phyloP scores from a whole-genome alignment of 2,888 invertebrate species.

The Acanthacorydalis orientalis region DNA sequence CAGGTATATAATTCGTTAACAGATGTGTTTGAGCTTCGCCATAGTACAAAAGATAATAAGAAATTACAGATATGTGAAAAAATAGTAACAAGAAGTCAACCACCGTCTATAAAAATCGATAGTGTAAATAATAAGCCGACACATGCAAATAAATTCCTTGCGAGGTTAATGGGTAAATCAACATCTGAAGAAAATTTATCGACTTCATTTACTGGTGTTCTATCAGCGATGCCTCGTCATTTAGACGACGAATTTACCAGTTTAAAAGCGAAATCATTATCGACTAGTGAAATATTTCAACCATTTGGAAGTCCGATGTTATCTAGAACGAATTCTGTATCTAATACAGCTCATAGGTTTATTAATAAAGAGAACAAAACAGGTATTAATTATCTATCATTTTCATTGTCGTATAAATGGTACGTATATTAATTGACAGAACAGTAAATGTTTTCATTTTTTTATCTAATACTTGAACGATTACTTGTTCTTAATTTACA shows the following conservation, averaged over 20 bases:
- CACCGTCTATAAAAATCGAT: neutral
- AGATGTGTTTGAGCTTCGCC: slow-evolving; percentile 29
- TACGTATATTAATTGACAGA: no score
- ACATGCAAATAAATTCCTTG: slow-evolving; percentile 30
- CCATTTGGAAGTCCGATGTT: slow-evolving; percentile 14
- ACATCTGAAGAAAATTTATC: slow-evolving; percentile 31
- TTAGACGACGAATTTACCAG: slow-evolving; percentile 14
- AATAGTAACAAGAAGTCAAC: slow-evolving; percentile 24
- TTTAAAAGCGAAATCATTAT: slow-evolving; percentile 25
- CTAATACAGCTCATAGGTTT: slow-evolving; percentile 13
- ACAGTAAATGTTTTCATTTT: no score
- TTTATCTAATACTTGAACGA: no score
- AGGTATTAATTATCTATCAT: no score
- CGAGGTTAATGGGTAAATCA: slow-evolving; percentile 30
- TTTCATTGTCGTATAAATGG: no score
- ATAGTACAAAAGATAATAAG: slow-evolving; percentile 20
- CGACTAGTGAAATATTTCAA: slow-evolving; percentile 29
- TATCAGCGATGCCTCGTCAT: slow-evolving; percentile 11
- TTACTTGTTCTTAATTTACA: no score
- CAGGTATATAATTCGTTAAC: slow-evolving; percentile 31
- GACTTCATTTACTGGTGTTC: slow-evolving; percentile 12
- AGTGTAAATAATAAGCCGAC: slow-evolving; percentile 16
- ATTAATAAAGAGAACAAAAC: no score
- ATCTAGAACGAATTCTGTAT: slow-evolving; percentile 13
- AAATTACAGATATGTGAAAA: slow-evolving; percentile 27